Percentiles rank a stretch among this genome's conserved stretches.
Evolutionary conservation across 1,140 invertebrate genomes (phyloP).

Genomic region (Ostrea denselamellosa): DNA sequence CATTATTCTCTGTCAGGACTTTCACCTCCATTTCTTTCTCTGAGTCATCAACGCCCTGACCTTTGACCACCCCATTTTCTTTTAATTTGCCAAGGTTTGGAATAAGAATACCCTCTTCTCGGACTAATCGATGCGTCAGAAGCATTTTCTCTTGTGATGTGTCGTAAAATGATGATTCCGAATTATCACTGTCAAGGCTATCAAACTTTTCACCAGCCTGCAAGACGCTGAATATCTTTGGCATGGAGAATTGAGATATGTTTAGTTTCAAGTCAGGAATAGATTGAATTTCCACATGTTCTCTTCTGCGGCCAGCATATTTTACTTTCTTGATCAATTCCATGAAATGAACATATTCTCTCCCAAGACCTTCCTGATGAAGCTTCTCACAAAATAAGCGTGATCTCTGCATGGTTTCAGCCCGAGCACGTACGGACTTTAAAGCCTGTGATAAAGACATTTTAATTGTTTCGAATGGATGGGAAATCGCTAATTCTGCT

Average conservation of each 20-base stretch:
- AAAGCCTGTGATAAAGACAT: neutral
- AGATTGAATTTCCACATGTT: neutral
- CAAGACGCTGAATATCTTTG: neutral
- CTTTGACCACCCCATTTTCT: neutral
- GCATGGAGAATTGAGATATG: neutral
- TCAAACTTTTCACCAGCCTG: neutral
- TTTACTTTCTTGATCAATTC: neutral
- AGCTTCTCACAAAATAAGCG: neutral
- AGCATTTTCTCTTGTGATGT: no score
- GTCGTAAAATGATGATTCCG: neutral
- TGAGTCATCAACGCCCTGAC: neutral
- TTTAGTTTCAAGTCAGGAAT: neutral
- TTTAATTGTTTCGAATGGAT: neutral
- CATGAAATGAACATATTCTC: neutral
- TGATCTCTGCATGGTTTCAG: neutral
- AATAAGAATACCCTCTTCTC: neutral
- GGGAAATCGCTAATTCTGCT: neutral
- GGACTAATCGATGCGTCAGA: neutral
- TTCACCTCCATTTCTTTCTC: neutral
- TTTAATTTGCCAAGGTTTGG: neutral
- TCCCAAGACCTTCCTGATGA: neutral
- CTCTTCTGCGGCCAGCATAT: neutral
- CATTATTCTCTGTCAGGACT: neutral
- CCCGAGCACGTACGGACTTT: neutral
- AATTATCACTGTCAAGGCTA: neutral